Base-by-base conservation (phyloP, 2,888 invertebrate genomes). In the Drosophila merina region DNA sequence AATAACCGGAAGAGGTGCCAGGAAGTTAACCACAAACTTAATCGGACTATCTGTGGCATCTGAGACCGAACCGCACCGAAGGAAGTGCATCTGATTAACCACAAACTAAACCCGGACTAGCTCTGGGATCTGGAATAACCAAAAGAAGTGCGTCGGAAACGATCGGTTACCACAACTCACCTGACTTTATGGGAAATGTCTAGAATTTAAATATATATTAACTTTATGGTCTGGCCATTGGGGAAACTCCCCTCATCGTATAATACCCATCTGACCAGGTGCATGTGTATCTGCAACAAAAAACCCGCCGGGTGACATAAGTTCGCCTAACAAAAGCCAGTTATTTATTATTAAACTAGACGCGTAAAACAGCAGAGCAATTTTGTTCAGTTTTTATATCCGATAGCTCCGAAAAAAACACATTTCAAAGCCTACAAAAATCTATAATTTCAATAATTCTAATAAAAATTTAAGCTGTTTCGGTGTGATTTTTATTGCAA, bases 251-350 rank as follows among this genome's bases (percentile, higher is more conserved):
- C 47, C 51, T 36, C 33, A 8, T 2, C 28, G 14, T 38, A 20
- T 28, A 26, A 14, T 4, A 28, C 2, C n/a, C 38, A 45, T 20
- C 26, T 12, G 25, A 42, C 25, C 30, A 52, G 38, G 38, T 64
- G 45, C 31, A 54, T 14, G 52, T 48, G 31, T 33, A 6, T 30
- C 14, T 31, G 25, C 42, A 26, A 38, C 36, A 66, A 66, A 62
- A 66, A 66, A 48, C 64, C 67, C 28, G 47, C 20, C 47, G 1
- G 47, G 30, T 66, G 52, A 66, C 66, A 64, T 64, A 52, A 38
- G 51, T 47, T 44, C 3, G 51, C 42, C 6, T 26, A 20, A 33
- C 40, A 64, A 48, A 66, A 66, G 66, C 28, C 52, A 48, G 66
- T 48, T 52, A 20, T 59, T 30, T 14, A 48, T 48, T 52, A 20